Evolutionary conservation across 1,140 invertebrate genomes (phyloP).

Genomic region (Pomacea maculata): DNA sequence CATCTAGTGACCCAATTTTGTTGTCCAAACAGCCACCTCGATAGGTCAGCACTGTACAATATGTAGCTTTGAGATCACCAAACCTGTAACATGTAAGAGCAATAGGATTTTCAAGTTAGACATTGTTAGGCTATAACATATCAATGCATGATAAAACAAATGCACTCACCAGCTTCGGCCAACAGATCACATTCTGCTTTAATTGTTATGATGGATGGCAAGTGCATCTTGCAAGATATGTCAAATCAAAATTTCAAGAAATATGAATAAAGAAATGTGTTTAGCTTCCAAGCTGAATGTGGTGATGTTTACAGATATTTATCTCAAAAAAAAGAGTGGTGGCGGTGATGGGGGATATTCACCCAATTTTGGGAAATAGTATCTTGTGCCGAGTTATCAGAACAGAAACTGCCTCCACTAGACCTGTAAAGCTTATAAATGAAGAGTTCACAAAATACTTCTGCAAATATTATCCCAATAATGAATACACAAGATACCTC

Average conservation of each 20-base stretch:
- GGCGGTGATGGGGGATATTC: no score
- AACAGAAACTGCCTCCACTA: no score
- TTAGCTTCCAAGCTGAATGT: no score
- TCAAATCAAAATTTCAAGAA: background rate
- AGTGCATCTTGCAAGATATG: background rate
- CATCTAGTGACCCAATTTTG: constrained; percentile 43
- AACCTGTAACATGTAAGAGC: constrained; percentile 65
- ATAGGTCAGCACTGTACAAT: constrained; percentile 73
- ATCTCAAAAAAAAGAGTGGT: no score
- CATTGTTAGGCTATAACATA: background rate
- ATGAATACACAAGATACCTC: background rate
- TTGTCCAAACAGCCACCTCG: constrained; percentile 69
- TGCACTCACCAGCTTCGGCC: background rate
- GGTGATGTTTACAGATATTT: no score
- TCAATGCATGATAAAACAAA: background rate
- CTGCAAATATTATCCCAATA: no score
- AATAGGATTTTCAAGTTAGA: background rate
- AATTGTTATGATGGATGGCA: background rate
- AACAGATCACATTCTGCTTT: background rate
- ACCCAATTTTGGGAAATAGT: no score
- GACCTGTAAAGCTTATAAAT: background rate
- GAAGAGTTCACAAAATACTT: no score
- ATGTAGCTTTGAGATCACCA: constrained; percentile 74
- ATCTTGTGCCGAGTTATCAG: no score
- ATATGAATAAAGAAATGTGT: background rate